A percentile compares a stretch with the other conserved stretches of the same genome.
Conservation (phyloP, 2,888 invertebrate species). For the Drosophila neutralis region DNA sequence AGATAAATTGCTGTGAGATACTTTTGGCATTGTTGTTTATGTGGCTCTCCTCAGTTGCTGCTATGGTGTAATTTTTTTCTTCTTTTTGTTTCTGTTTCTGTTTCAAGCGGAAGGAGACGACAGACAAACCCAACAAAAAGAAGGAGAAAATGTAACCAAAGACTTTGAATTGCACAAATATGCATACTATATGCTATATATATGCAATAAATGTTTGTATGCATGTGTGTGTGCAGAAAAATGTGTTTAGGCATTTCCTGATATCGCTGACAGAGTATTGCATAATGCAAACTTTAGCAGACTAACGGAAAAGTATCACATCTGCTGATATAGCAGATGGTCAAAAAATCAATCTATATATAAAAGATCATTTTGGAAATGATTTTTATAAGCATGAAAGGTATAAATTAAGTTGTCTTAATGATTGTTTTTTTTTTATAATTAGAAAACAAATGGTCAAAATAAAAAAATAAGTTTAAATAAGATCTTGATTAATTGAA, state of each 20-base stretch:
- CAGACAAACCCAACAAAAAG: conserved; percentile 24
- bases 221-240: neutral
- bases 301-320: conserved; percentile 4
- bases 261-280: conserved; percentile 17
- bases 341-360: neutral
- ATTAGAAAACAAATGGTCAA: neutral
- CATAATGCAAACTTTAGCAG: conserved; percentile 7
- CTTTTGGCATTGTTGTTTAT: conserved; percentile 60
- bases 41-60: conserved; percentile 26
- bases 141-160: conserved; percentile 23
- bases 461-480: neutral
- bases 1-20: conserved; percentile 75
- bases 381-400: neutral
- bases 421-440: neutral
- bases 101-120: conserved; percentile 55
- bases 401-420: too few species aligned
- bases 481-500: neutral
- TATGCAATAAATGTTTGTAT: conserved; percentile 1
- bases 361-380: neutral
- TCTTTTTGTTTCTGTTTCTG: conserved; percentile 21
- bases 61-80: conserved; percentile 1
- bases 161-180: conserved; percentile 11
- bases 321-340: neutral
- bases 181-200: neutral
- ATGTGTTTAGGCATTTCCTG: conserved; percentile 35